phyloP scores from a whole-genome alignment of 2,797 vertebrate genomes.

The Phoxinus dragarum region DNA sequence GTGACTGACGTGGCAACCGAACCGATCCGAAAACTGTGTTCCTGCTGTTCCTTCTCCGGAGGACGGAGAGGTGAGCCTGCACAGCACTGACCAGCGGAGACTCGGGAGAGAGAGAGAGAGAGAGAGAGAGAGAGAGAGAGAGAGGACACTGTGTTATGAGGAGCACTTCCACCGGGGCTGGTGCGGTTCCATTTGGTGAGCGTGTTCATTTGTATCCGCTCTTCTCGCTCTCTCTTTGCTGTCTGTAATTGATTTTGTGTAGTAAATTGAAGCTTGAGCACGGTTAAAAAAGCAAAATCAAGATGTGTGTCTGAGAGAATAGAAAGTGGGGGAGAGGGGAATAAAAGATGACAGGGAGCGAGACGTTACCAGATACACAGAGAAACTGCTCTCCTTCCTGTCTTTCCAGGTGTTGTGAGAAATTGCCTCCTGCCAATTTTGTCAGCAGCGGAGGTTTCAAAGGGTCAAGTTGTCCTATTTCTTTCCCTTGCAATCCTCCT shows the following conservation, averaged over 20 bases:
- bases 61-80: background rate
- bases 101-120: background rate
- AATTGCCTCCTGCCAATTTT: slow-evolving; percentile 67
- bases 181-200: slow-evolving; percentile 22
- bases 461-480: slow-evolving; percentile 62
- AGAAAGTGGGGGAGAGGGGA: background rate
- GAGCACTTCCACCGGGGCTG: slow-evolving; percentile 11
- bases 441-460: slow-evolving; percentile 70
- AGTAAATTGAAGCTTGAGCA: slow-evolving; percentile 40
- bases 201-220: slow-evolving; percentile 43
- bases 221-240: slow-evolving; percentile 47
- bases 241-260: slow-evolving; percentile 45
- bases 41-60: background rate
- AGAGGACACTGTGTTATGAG: background rate
- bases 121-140: background rate
- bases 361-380: slow-evolving; percentile 27
- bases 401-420: slow-evolving; percentile 80
- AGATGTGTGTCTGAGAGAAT: slow-evolving; percentile 5
- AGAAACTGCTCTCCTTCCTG: slow-evolving; percentile 66
- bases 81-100: slow-evolving; percentile 14
- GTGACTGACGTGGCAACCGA: slow-evolving; percentile 60
- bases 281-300: slow-evolving; percentile 46
- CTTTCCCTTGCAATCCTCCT: slow-evolving; percentile 53
- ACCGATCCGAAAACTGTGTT: slow-evolving; percentile 45
- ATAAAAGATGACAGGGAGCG: slow-evolving; percentile 65